phyloP scores from a whole-genome alignment of 2,888 invertebrate species.

The Catocala sponsa region DNA sequence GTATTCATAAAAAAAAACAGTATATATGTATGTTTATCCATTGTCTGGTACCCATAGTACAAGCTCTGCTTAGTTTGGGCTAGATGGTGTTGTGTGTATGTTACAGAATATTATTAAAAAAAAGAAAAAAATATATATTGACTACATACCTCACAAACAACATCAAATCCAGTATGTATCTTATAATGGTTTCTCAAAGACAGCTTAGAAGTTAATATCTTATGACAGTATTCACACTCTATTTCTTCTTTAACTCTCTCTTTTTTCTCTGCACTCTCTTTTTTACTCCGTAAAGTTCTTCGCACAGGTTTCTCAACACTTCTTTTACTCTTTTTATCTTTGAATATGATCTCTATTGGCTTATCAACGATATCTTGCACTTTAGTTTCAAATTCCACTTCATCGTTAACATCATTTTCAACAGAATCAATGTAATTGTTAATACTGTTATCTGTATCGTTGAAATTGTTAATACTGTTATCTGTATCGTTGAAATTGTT shows the following conservation, averaged over 20 bases:
- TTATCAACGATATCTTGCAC: slow-evolving; percentile 43
- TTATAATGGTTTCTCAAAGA: slow-evolving; percentile 80
- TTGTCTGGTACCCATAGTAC: no score
- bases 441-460: slow-evolving; percentile 37
- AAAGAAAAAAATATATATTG: no score
- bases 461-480: slow-evolving; percentile 25
- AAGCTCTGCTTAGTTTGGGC: no score
- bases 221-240: slow-evolving; percentile 80
- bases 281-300: slow-evolving; percentile 44
- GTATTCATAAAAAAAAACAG: no score
- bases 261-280: slow-evolving; percentile 47
- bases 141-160: slow-evolving; percentile 61
- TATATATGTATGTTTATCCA: no score
- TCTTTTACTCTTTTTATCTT: slow-evolving; percentile 52
- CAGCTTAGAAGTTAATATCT: slow-evolving; percentile 74
- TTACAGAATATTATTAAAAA: no score
- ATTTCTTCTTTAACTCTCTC: slow-evolving; percentile 66
- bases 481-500: slow-evolving; percentile 39
- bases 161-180: slow-evolving; percentile 81
- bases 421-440: slow-evolving; percentile 58
- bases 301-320: slow-evolving; percentile 46
- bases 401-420: slow-evolving; percentile 59
- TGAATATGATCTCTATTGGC: slow-evolving; percentile 41
- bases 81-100: no score
- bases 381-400: slow-evolving; percentile 43